Evolutionary conservation across 2,113 vertebrate species (phyloP), one percentile per base, ranked within the genome.

Genomic region (Aix galericulata): DNA sequence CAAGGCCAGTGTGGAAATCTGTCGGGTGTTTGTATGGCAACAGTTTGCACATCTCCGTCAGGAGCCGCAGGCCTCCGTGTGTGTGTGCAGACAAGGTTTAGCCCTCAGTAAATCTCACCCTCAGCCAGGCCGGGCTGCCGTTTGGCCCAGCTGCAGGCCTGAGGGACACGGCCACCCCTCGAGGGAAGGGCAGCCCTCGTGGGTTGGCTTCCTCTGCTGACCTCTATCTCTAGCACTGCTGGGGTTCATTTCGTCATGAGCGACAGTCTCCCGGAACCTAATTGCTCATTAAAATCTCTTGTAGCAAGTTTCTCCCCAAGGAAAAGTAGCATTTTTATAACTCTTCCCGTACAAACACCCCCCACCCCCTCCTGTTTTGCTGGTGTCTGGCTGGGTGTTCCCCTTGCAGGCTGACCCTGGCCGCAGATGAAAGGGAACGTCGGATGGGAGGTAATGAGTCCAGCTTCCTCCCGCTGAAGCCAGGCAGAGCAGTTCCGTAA

Each of bases 371-470:
- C 90, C 92, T 93, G 73, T 97, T 97, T 96, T 84, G 48, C 75
- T 88, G 68, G 55, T 62, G 23, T 23, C 69, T 72, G 66, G 17
- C 42, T 68, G 81, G 32, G 55, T 74, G 31, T 67, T 90, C 38
- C n/a, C 52, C n/a, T 63, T 90, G 50, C 69, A 63, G 8, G 11
- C 66, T 95, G 83, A 96, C 95, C 74, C 81, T 16, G 36, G 87
- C 75, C 84, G 87, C 77, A 96, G 86, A 97, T 95, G 89, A 97
- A 97, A 94, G 82, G 50, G 31, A 93, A 77, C 40, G 17, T 94
- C 86, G 89, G 38, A 92, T 4, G 3, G 36, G 44, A 89, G 81
- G 79, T 82, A 20, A 32, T 69, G 86, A 92, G 82, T 89, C 72
- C 68, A 3, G 5, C 74, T 91, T 90, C 52, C 91, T 96, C 11